These are phyloP conservation scores for Plebejus anna DNA, from an alignment of 2,888 invertebrate genomes.

Conservation along the genomic window DNA sequence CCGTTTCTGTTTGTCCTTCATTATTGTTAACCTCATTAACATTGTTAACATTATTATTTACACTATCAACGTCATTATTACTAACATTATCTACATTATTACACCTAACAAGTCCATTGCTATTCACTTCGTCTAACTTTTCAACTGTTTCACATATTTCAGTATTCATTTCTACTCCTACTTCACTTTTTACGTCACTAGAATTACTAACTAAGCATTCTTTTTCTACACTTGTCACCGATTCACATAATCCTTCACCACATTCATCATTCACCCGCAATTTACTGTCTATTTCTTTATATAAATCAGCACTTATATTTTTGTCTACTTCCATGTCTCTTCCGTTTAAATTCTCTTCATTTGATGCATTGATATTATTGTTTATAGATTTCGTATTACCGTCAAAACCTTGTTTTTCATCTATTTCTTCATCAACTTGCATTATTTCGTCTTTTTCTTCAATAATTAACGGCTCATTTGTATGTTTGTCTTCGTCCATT, in stretches of 20 bases:
- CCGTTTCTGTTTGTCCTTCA: background rate
- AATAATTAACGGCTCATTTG: background rate
- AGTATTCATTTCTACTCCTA: conserved; percentile 10
- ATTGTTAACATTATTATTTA: conserved; percentile 30
- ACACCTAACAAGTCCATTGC: background rate
- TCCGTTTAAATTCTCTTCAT: background rate
- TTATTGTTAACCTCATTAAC: conserved; percentile 31
- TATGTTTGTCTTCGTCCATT: background rate
- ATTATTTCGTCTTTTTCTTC: background rate
- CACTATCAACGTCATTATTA: conserved; percentile 29
- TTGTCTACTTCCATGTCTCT: background rate
- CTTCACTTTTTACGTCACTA: conserved; percentile 25
- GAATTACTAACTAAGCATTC: conserved; percentile 25
- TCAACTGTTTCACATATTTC: conserved; percentile 34
- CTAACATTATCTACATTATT: background rate
- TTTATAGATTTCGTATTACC: background rate
- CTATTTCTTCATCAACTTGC: background rate
- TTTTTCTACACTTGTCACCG: background rate
- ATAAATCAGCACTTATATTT: background rate
- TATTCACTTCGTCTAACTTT: background rate
- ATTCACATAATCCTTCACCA: background rate
- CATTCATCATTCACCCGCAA: background rate
- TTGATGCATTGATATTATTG: background rate
- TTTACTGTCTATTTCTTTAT: background rate
- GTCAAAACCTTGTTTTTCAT: background rate